Base-by-base conservation (phyloP, 2,797 vertebrate species). In the Gymnothorax reevesii region DNA sequence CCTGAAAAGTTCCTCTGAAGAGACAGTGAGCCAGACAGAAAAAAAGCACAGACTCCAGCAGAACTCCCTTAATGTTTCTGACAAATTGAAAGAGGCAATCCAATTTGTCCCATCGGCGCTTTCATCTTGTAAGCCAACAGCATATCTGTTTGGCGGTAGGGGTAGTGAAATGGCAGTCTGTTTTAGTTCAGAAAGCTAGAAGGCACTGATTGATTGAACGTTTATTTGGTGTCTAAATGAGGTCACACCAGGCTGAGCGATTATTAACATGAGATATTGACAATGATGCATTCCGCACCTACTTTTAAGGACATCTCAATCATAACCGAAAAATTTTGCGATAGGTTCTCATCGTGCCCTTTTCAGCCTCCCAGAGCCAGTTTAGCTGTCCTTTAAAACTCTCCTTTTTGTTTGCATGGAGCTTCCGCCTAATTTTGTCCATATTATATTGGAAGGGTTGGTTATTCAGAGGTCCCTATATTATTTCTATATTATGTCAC, bases 51-150 rank as follows among this genome's bases (percentile, higher is more conserved):
- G 33, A 42, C 33, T 42, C 7, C 20, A 69, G 59, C 85, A 69
- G 86, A 77, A 62, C n/a, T 75, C 86, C 55, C 86, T 69, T 85
- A 86, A 90, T 71, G 80, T 84, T 75, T 88, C 25, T 75, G 82
- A 84, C 86, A 88, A 85, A 87, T 89, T 79, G 87, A 71, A 62
- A 85, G 62, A 57, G 60, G 59, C 57, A 60, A 82, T 82, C 49
- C 9, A 79, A 77, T 83, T 69, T 62, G 64, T 27, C 5, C 69
- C 82, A 60, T 66, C 22, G 13, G 66, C 66, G 10, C 57, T 54
- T 75, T 2, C 66, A 27, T 64, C 55, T 22, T 60, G 57, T 42
- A 54, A 77, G 57, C 33, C 20, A 69, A 87, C 82, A 62, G 69
- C 86, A 13, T 57, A 54, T 33, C 69, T 49, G 54, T 42, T n/a